Evolutionary conservation across 2,113 vertebrate species (phyloP).

Genomic region (Protobothrops flavoviridis): DNA sequence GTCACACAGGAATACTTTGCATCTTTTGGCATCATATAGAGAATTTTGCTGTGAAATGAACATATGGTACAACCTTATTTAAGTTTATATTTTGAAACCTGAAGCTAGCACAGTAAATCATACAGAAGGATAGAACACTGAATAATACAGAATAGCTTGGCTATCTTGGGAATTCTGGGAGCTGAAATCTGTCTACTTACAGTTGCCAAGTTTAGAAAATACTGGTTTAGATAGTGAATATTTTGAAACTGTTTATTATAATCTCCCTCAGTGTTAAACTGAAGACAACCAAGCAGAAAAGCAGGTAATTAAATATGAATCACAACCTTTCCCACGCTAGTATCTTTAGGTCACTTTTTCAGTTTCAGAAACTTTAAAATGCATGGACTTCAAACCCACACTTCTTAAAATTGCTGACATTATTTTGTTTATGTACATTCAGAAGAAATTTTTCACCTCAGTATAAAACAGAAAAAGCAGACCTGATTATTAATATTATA

Average conservation of each 20-base stretch:
- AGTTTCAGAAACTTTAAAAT: neutral
- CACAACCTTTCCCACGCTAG: neutral
- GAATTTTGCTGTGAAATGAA: conserved; percentile 79
- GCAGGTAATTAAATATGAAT: neutral
- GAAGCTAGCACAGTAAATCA: neutral
- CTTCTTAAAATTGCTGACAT: neutral
- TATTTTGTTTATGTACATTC: neutral
- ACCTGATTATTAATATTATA: neutral
- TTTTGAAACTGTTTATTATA: neutral
- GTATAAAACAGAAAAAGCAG: neutral
- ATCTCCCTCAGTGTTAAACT: neutral
- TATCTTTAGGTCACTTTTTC: neutral
- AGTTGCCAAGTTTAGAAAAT: neutral
- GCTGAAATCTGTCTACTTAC: neutral
- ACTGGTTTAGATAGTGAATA: neutral
- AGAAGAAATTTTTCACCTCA: neutral
- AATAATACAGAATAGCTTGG: neutral
- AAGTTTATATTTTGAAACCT: neutral
- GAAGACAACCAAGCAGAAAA: neutral
- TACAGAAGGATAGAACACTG: neutral
- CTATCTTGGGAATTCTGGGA: neutral
- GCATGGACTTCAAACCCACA: neutral
- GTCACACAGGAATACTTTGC: conserved; percentile 92
- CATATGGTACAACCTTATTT: neutral
- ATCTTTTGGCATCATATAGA: conserved; percentile 78